phyloP scores from a whole-genome alignment of 2,888 invertebrate species.

The Anarsia innoxiella region DNA sequence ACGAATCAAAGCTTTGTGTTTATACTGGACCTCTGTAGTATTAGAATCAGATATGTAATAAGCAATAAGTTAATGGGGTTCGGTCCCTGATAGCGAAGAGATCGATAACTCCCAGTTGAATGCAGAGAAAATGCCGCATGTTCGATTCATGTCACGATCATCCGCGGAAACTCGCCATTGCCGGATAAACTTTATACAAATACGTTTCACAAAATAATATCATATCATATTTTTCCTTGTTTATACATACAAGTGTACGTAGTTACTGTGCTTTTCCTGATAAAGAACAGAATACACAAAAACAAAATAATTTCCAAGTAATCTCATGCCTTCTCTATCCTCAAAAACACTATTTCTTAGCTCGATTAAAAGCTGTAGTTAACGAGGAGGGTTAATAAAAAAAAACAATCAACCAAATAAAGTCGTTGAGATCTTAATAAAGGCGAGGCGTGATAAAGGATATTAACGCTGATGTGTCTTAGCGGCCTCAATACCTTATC shows the following conservation, averaged over 20 bases:
- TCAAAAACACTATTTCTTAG: too few species aligned
- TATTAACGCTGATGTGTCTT: slow-evolving; percentile 54
- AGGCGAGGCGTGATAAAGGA: slow-evolving; percentile 46
- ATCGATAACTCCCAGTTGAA: slow-evolving; percentile 21
- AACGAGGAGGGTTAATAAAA: slow-evolving; percentile 5
- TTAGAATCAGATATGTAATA: slow-evolving; percentile 16
- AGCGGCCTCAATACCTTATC: slow-evolving; percentile 58
- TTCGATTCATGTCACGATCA: slow-evolving; percentile 21
- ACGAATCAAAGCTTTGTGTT: slow-evolving; percentile 4
- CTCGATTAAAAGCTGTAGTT: too few species aligned
- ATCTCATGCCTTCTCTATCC: too few species aligned
- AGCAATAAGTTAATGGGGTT: slow-evolving; percentile 22
- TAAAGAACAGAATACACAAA: background rate
- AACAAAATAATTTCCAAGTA: background rate
- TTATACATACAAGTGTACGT: too few species aligned
- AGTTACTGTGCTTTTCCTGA: too few species aligned
- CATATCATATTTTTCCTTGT: too few species aligned
- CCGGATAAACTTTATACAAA: slow-evolving; percentile 31
- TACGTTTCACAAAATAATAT: too few species aligned
- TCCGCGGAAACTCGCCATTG: slow-evolving; percentile 16
- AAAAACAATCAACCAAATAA: slow-evolving; percentile 38
- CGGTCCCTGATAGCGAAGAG: slow-evolving; percentile 12
- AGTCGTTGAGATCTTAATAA: slow-evolving; percentile 40
- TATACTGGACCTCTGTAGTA: background rate
- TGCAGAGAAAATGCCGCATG: slow-evolving; percentile 11